A percentile compares a stretch with the other conserved stretches of the same genome.
phyloP scores from a whole-genome alignment of 2,888 invertebrate species.

The Drosophila robusta region DNA sequence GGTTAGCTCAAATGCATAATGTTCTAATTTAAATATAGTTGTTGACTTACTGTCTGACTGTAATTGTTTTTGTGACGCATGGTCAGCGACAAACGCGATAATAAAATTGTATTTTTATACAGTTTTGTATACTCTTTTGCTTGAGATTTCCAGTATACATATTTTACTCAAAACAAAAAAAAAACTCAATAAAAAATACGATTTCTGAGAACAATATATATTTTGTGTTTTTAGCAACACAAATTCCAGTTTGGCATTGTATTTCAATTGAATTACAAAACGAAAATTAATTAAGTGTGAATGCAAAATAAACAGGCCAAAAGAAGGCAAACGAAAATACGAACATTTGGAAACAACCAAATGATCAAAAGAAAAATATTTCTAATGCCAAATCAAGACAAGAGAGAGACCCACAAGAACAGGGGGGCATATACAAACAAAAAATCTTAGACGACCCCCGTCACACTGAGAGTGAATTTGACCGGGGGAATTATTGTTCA shows the following conservation, averaged over 20 bases:
- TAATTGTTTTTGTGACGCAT: conserved; percentile 53
- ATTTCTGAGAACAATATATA: conserved; percentile 28
- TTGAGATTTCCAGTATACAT: conserved; percentile 16
- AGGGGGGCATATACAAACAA: neutral
- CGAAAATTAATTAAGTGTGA: conserved; percentile 66
- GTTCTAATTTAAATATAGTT: conserved; percentile 36
- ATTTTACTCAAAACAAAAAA: conserved; percentile 21
- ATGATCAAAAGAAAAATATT: conserved; percentile 60
- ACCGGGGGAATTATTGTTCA: conserved; percentile 47
- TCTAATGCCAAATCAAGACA: conserved; percentile 35
- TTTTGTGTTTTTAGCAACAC: conserved; percentile 25
- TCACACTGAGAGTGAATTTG: conserved; percentile 38
- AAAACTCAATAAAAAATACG: conserved; percentile 12
- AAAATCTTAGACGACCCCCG: conserved; percentile 57
- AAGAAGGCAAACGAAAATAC: conserved; percentile 12
- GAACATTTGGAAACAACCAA: conserved; percentile 32
- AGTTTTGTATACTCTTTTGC: conserved; percentile 35
- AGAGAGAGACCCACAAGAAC: conserved; percentile 6
- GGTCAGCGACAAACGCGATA: conserved; percentile 50
- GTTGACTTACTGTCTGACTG: conserved; percentile 31
- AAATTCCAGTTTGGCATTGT: conserved; percentile 35
- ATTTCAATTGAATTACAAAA: conserved; percentile 58
- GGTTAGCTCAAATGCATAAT: conserved; percentile 26
- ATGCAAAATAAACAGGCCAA: conserved; percentile 60
- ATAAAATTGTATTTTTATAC: conserved; percentile 67